Conservation (phyloP, 92 coral and sea anemone genomes). For the Metridium senile region DNA sequence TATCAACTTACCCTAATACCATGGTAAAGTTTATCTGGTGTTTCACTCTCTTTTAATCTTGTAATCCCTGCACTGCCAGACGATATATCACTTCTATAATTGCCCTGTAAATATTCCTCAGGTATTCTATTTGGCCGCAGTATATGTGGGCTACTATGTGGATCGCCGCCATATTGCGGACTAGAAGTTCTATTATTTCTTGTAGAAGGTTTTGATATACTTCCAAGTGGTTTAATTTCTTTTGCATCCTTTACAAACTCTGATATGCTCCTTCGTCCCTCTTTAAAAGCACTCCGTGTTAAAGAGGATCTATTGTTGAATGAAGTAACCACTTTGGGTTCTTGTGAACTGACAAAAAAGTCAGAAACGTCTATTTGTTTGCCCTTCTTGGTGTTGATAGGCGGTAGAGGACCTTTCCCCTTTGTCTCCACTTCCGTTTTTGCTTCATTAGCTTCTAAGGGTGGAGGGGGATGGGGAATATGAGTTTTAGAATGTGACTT, state of each 20-base stretch:
- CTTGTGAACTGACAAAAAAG: slow-evolving; percentile 80
- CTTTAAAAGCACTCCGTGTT: slow-evolving; percentile 81
- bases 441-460: slow-evolving; percentile 29
- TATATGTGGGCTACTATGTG: slow-evolving; percentile 52
- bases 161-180: slow-evolving; percentile 42
- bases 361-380: slow-evolving; percentile 95
- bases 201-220: slow-evolving; percentile 60
- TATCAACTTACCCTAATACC: slow-evolving; percentile 74
- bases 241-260: slow-evolving; percentile 88
- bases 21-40: slow-evolving; percentile 87
- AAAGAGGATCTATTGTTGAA: slow-evolving; percentile 57
- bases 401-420: slow-evolving; percentile 79
- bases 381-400: slow-evolving; percentile 88
- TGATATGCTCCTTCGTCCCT: slow-evolving; percentile 70
- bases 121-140: slow-evolving; percentile 67
- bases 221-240: slow-evolving; percentile 88
- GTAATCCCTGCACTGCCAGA: slow-evolving; percentile 78
- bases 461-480: slow-evolving; percentile 52
- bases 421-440: slow-evolving; percentile 28
- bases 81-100: slow-evolving; percentile 57
- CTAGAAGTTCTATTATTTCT: slow-evolving; percentile 40
- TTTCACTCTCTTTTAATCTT: slow-evolving; percentile 68
- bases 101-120: slow-evolving; percentile 63
- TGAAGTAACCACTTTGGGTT: slow-evolving; percentile 71
- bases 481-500: slow-evolving; percentile 45